phyloP scores from a whole-genome alignment of 2,888 invertebrate species.

The Molanna angustata region DNA sequence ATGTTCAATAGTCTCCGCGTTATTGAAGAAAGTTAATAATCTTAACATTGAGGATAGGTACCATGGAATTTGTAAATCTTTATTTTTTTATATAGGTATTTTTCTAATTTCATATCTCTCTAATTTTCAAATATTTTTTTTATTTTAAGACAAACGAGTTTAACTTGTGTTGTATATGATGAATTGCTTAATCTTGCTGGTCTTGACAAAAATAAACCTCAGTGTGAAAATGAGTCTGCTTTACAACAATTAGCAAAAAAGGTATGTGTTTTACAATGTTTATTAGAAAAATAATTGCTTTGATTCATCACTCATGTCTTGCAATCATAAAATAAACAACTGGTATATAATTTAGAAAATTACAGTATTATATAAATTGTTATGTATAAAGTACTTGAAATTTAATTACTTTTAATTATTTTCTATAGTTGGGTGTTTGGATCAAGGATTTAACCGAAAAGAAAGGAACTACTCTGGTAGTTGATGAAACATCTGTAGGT shows the following conservation, averaged over 20 bases:
- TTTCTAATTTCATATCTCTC: too few relatives aligned
- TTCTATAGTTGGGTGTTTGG: conserved; percentile 16
- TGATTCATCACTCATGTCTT: too few relatives aligned
- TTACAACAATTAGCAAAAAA: conserved; percentile 14
- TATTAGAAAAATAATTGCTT: neutral
- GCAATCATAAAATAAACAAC: neutral
- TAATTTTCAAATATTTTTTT: too few relatives aligned
- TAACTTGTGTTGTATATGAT: conserved; percentile 17
- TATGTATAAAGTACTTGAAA: too few relatives aligned
- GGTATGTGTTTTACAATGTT: conserved; percentile 7
- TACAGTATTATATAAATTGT: too few relatives aligned
- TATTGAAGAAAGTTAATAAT: too few relatives aligned
- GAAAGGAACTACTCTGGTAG: conserved; percentile 8
- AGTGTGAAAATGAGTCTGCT: conserved; percentile 4
- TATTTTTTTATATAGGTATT: too few relatives aligned
- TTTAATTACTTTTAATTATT: too few relatives aligned
- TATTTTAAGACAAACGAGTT: too few relatives aligned
- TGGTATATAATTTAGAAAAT: neutral
- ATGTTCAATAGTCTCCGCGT: too few relatives aligned
- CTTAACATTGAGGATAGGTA: too few relatives aligned
- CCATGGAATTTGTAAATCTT: too few relatives aligned
- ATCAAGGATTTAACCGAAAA: conserved; percentile 14
- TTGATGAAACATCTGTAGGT: neutral
- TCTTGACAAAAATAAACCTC: conserved; percentile 5
- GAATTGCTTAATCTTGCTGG: conserved; percentile 11